phyloP scores from a whole-genome alignment of 2,797 vertebrate genomes.

The Gambusia yucatana region DNA sequence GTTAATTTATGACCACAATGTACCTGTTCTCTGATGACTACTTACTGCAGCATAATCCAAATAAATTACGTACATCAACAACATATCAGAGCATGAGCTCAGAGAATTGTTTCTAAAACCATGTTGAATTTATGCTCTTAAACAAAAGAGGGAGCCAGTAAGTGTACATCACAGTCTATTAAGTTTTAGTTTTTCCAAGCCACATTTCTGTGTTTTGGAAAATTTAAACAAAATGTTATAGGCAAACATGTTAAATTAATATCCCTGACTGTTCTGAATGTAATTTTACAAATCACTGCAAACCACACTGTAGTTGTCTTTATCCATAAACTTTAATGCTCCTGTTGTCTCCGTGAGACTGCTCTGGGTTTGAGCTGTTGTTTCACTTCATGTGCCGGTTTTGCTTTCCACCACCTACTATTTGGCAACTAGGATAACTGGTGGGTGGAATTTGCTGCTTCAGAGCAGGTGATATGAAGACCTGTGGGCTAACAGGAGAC shows the following conservation, averaged over 20 bases:
- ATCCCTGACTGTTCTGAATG: not conserved
- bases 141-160: not conserved
- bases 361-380: constrained; percentile 29
- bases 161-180: not conserved
- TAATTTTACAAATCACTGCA: not conserved
- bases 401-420: constrained; percentile 56
- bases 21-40: not conserved
- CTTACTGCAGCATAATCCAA: not conserved
- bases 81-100: not conserved
- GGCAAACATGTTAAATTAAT: not conserved
- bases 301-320: not conserved
- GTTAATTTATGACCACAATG: not conserved
- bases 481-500: constrained; percentile 53
- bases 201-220: not conserved
- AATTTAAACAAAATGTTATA: not conserved
- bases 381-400: constrained; percentile 43
- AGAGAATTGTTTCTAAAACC: not conserved
- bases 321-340: not conserved
- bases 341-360: constrained; percentile 1
- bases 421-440: constrained; percentile 63
- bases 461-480: constrained; percentile 42
- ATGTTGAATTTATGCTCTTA: not conserved
- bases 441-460: constrained; percentile 59
- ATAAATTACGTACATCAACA: too few species aligned
- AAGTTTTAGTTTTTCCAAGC: not conserved